These are phyloP conservation scores for Prosapia bicincta DNA, from an alignment of 2,888 invertebrate species.

Conservation along the genomic window DNA sequence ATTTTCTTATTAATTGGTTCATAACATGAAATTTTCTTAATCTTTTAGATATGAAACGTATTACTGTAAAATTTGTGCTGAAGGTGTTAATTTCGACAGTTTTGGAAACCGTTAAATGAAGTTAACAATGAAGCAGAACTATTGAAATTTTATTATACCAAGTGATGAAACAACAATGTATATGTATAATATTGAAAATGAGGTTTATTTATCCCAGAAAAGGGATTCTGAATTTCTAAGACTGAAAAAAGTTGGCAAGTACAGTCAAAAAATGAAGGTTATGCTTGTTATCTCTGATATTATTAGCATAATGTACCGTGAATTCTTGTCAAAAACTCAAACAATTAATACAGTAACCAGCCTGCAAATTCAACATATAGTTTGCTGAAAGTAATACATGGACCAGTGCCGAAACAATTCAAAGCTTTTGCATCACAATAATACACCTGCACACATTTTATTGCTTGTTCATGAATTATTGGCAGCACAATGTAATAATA, in stretches of 20 bases:
- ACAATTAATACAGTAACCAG: not conserved
- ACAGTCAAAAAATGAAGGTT: no score
- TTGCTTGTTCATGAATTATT: not conserved
- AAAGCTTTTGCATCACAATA: not conserved
- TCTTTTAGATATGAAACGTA: not conserved
- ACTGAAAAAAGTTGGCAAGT: not conserved
- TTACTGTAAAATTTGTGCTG: not conserved
- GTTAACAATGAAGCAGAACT: not conserved
- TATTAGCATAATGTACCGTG: not conserved
- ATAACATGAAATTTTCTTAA: no score
- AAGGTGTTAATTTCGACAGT: not conserved
- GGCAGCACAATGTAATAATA: not conserved
- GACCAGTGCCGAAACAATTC: not conserved
- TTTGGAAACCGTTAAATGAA: no score
- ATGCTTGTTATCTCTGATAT: not conserved
- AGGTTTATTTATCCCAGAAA: not conserved
- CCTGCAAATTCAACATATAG: no score
- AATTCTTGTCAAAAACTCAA: not conserved
- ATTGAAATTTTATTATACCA: not conserved
- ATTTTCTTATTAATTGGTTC: no score
- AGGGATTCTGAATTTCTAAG: not conserved
- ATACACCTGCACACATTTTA: not conserved
- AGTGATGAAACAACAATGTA: not conserved
- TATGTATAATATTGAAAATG: not conserved
- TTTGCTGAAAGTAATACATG: not conserved